Base-by-base conservation (phyloP, 2,888 invertebrate genomes). In the Drosophila rubida region DNA sequence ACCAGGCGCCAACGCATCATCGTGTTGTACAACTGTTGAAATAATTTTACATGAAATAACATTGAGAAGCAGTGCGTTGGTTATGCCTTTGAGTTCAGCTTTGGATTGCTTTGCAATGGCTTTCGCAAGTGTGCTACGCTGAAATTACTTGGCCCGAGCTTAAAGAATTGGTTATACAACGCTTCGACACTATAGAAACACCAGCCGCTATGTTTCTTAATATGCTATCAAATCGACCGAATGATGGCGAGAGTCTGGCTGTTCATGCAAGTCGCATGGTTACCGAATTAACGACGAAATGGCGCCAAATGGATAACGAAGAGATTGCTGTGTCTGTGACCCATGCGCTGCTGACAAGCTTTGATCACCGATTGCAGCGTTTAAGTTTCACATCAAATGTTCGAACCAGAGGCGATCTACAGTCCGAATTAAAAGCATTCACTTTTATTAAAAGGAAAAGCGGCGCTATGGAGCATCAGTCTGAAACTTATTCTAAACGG, bases 351-450 rank as follows among this genome's bases (percentile, higher is more conserved):
- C 41, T 46, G 27, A 50, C 53, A 46, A 66, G 49, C 22, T 53
- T 68, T 16, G 62, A 69, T 23, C 35, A n/a, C 11, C 57, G 65
- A 8, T n/a, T 69, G 35, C 62, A 71, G 55, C 74, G 70, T 14
- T 57, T 66, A 61, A 58, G 57, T n/a, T 71, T 74, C 27, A 74
- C 65, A 9, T 60, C 67, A 39, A 65, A 61, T 60, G 37, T 60
- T 37, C 44, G 32, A 37, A 51, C 59, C 50, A 69, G 69, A 55
- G 14, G 25, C 59, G 53, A 61, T 13, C 37, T 67, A 22, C 61
- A 57, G 51, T 46, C 51, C 41, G 61, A 57, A 53, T n/a, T 66
- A 8, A 66, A 55, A 46, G 54, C 45, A 45, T 50, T 41, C 32
- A 49, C 48, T 55, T 50, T 63, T 50, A 27, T 8, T 53, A 46